Conservation (phyloP, 2,113 vertebrate genomes). For the Sylvilagus bachmani region DNA sequence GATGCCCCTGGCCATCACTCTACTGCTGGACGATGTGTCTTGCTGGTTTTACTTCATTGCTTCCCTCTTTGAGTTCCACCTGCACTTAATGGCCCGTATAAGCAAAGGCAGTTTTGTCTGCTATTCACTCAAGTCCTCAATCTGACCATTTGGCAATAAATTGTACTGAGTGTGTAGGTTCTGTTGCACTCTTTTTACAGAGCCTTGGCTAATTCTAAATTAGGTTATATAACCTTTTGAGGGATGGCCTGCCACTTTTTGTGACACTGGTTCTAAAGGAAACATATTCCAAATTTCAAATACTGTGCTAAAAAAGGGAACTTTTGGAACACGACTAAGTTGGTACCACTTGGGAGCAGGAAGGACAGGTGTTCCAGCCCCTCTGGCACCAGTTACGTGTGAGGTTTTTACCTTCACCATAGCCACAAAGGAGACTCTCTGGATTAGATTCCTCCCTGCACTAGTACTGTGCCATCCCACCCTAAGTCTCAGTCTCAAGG, state of each 20-base stretch:
- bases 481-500: not conserved
- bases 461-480: not conserved
- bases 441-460: not conserved
- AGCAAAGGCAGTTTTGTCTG: not conserved
- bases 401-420: not conserved
- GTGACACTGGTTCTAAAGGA: not conserved
- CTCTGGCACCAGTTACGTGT: not conserved
- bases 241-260: not conserved
- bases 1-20: not conserved
- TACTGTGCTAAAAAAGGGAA: not conserved
- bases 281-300: conserved; percentile 41
- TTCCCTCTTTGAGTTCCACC: not conserved
- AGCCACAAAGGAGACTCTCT: not conserved
- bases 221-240: not conserved
- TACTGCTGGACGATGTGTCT: not conserved
- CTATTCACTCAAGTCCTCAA: not conserved
- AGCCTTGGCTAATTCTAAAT: not conserved
- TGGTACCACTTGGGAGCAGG: not conserved
- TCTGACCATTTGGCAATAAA: not conserved
- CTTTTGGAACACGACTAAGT: not conserved
- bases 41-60: not conserved
- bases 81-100: not conserved
- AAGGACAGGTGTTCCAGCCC: not conserved
- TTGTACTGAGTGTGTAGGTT: not conserved
- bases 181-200: not conserved